Evolutionary conservation across 23 tunicate genomes (phyloP), one percentile per base, ranked within the genome.

Genomic region (Corella eumyota): DNA sequence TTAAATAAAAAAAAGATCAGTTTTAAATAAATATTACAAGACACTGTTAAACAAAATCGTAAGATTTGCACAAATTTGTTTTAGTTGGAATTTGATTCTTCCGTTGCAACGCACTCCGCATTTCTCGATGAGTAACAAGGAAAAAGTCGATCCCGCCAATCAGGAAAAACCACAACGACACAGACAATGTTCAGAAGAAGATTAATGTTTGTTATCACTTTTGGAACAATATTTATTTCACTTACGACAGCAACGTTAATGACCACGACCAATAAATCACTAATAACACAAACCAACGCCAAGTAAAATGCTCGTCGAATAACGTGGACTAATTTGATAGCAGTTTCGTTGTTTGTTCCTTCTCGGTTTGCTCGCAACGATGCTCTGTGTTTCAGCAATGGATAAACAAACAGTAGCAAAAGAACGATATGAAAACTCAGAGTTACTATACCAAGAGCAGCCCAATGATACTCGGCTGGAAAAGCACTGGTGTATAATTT

Each of bases 221-320:
- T 51, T 15, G 68, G 68, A 40, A 62, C 28, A 6, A 62, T 23
- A 28, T 62, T 32, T 25, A 62, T 62, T 52, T 36, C 15, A 24
- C 53, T 62, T 51, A 62, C 68, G 3, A 62, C 68, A 2, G 52
- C 48, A 25, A 62, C 68, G 21, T 62, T 38, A 5, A 62, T 52
- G 25, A 62, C 52, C 52, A 62, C 68, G 2, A 62, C 68, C 44
- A 62, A 38, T 1, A 62, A 25, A 35, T 62, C 68, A 24, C 53
- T 24, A 22, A 62, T 38, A 3, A 62, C 68, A 28, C 68, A 62
- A 32, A 62, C 68, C 2, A 62, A 26, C 13, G 68, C 68, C 68
- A 62, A 32, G 44, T 62, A 38, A 22, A 62, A 62, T 20, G 68
- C 68, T 37, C 68, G 40, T n/a, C 51, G 29, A 1, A 62, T 62